A percentile compares a stretch with the other conserved stretches of the same genome.
Conservation (phyloP, 1,140 invertebrate species). For the Bombus affinis region DNA sequence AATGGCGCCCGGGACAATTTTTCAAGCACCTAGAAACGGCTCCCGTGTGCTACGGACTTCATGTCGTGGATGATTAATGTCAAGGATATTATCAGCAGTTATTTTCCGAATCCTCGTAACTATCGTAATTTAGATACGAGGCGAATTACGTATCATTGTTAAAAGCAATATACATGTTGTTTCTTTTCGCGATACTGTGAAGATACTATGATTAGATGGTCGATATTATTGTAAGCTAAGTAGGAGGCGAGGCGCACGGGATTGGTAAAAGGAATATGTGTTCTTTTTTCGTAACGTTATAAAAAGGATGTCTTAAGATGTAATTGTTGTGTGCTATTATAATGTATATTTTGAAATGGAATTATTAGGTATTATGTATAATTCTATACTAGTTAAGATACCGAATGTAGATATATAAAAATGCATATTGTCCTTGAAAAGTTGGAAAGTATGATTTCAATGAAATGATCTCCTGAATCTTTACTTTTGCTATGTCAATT, state of each 20-base stretch:
- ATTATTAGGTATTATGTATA: background rate
- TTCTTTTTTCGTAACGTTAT: no score
- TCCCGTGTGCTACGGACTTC: background rate
- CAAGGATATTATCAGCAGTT: background rate
- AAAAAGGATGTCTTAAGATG: no score
- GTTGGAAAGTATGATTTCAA: background rate
- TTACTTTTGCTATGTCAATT: background rate
- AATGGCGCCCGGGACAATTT: conserved; percentile 1
- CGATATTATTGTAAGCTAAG: no score
- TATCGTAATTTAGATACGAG: background rate
- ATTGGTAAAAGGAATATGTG: no score
- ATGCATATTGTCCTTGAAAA: background rate
- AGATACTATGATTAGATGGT: no score
- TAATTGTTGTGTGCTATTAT: background rate
- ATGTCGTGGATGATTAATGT: background rate
- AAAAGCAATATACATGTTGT: background rate
- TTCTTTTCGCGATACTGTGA: background rate
- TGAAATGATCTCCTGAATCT: background rate
- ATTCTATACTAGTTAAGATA: background rate
- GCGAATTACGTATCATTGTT: background rate
- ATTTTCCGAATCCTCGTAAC: background rate
- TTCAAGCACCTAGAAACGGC: conserved; percentile 1
- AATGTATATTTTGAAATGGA: no score
- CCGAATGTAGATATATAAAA: background rate
- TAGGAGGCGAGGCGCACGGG: no score